Conservation (phyloP, 2,888 invertebrate species). For the Tupiocoris notatus region DNA sequence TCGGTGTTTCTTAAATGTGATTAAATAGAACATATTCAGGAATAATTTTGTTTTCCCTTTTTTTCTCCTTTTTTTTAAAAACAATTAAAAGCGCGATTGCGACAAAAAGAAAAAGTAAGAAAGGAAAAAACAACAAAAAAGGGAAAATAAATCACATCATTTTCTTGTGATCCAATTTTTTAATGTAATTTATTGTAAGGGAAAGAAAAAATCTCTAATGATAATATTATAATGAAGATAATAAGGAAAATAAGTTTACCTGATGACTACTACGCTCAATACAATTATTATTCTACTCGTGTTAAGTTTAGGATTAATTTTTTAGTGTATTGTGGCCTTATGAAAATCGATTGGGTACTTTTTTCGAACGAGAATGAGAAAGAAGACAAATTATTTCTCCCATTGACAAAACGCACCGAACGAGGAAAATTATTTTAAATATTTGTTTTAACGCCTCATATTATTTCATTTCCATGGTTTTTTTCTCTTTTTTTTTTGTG, state of each 20-base stretch:
- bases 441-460: too few species aligned
- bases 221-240: slow-evolving; percentile 33
- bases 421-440: too few species aligned
- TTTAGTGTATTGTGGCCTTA: slow-evolving; percentile 40
- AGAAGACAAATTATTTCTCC: neutral
- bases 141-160: slow-evolving; percentile 31
- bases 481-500: neutral
- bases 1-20: slow-evolving; percentile 38
- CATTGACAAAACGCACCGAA: neutral
- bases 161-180: slow-evolving; percentile 37
- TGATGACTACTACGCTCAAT: slow-evolving; percentile 41
- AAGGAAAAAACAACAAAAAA: neutral
- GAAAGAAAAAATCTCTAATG: slow-evolving; percentile 30
- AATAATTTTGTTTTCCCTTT: neutral
- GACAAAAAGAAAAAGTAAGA: neutral
- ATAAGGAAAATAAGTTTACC: slow-evolving; percentile 40
- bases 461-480: too few species aligned
- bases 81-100: neutral
- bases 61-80: slow-evolving; percentile 16
- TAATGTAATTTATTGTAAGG: slow-evolving; percentile 18
- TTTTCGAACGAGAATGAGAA: neutral
- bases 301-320: slow-evolving; percentile 38
- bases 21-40: slow-evolving; percentile 27
- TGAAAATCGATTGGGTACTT: slow-evolving; percentile 29
- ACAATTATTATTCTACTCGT: slow-evolving; percentile 37